Conservation (phyloP, 2,888 invertebrate genomes). For the Eupithecia abbreviata region DNA sequence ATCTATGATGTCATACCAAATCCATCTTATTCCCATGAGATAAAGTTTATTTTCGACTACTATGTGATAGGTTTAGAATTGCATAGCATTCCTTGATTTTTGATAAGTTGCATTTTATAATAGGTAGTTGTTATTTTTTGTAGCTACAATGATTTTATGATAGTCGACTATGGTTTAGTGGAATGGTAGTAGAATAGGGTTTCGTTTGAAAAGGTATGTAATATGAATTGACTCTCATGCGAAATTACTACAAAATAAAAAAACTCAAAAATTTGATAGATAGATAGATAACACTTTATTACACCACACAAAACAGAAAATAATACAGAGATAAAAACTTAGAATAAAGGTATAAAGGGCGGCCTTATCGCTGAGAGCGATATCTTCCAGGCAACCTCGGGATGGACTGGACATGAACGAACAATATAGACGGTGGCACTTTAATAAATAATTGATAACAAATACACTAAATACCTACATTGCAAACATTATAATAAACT, state of each 20-base stretch:
- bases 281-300: too few species aligned
- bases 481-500: too few species aligned
- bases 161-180: background rate
- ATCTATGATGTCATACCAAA: slow-evolving; percentile 19
- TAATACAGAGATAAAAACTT: too few species aligned
- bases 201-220: background rate
- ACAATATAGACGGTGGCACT: too few species aligned
- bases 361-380: too few species aligned
- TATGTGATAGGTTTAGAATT: slow-evolving; percentile 25
- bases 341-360: too few species aligned
- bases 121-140: slow-evolving; percentile 25
- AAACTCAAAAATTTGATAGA: too few species aligned
- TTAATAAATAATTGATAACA: too few species aligned
- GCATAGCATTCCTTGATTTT: slow-evolving; percentile 42
- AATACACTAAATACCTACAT: too few species aligned
- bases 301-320: too few species aligned
- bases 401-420: too few species aligned
- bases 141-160: slow-evolving; percentile 3
- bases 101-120: slow-evolving; percentile 41
- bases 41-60: slow-evolving; percentile 34
- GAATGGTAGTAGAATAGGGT: background rate
- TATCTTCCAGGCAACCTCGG: too few species aligned
- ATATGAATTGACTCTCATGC: background rate
- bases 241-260: background rate
- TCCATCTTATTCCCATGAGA: fast-evolving